Base-by-base conservation (phyloP, 2,797 vertebrate genomes). In the Lates japonicus region DNA sequence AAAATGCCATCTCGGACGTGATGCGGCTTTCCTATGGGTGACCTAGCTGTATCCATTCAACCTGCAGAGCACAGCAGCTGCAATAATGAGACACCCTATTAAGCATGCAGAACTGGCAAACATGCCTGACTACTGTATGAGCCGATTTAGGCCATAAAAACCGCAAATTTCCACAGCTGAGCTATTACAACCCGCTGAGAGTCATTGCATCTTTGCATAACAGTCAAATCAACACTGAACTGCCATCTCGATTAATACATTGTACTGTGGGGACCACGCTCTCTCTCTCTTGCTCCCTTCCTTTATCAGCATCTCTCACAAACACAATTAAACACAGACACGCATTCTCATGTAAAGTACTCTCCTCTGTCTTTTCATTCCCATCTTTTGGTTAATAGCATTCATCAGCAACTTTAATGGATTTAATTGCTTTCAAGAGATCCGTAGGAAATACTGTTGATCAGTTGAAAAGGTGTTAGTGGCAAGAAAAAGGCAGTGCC, bases 321-420 rank as follows among this genome's bases (percentile, higher is more conserved):
- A 77, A 74, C 60, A 70, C 70, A 74, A 57, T 49, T 54, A 75
- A 77, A 66, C 64, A 62, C 59, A 82, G 66, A 63, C 57, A 25
- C n/a, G 39, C 55, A 63, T 44, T 48, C 41, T 29, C 3, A 22
- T 42, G n/a, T 49, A 64, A 81, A 87, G 35, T 35, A 59, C 65
- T 78, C 72, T 69, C 72, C 51, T 69, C 39, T 62, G 75, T 44
- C 74, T 74, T 62, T 84, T 87, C 25, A 83, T 82, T 83, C 85
- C 51, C 44, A 68, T 84, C 65, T 63, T 80, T 74, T 75, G 64
- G 60, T 78, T 85, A 90, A 55, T 91, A 91, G 86, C 86, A 81
- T 88, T 88, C 46, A 87, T 92, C 70, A 87, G 62, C 62, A 85
- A 85, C 78, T 91, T 88, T 90, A 92, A 91, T 90, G 74, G 72